These are phyloP conservation scores for Pseudomyrmex concolor DNA, from an alignment of 1,140 invertebrate species.

Conservation along the genomic window DNA sequence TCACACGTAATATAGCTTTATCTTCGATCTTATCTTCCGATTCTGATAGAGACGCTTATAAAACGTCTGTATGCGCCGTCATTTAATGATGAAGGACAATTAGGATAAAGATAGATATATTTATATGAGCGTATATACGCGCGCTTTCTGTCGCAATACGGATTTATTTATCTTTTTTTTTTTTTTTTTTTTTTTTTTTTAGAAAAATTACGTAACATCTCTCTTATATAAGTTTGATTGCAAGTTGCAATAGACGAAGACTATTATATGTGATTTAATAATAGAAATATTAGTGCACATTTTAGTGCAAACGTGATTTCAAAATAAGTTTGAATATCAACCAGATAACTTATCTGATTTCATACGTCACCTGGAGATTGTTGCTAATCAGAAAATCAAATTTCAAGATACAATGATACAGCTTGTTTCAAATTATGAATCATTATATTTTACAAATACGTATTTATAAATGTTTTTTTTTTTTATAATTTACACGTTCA, in stretches of 20 bases:
- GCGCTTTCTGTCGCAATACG: constrained; percentile 29
- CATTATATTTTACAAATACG: not conserved
- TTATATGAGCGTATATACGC: not conserved
- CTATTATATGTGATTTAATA: not conserved
- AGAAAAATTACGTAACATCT: too few relatives aligned
- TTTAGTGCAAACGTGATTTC: constrained; percentile 35
- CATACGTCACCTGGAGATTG: constrained; percentile 39
- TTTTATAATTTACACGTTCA: too few relatives aligned
- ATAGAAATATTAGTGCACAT: not conserved
- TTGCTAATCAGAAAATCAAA: constrained; percentile 64
- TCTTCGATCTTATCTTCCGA: constrained; percentile 70
- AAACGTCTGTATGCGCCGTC: constrained; percentile 50
- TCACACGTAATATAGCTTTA: constrained; percentile 54
- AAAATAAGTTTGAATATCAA: constrained; percentile 33
- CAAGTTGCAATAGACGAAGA: not conserved
- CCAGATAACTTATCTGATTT: constrained; percentile 67
- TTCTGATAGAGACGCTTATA: constrained; percentile 65
- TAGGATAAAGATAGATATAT: constrained; percentile 48
- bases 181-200: too few relatives aligned
- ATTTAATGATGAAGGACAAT: constrained; percentile 56
- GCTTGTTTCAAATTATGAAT: too few relatives aligned
- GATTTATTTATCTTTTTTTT: constrained; percentile 58
- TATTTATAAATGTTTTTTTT: too few relatives aligned
- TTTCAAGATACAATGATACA: constrained; percentile 62
- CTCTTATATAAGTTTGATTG: not conserved